Evolutionary conservation across 2,113 vertebrate genomes (phyloP).

Genomic region (Rynchops niger): DNA sequence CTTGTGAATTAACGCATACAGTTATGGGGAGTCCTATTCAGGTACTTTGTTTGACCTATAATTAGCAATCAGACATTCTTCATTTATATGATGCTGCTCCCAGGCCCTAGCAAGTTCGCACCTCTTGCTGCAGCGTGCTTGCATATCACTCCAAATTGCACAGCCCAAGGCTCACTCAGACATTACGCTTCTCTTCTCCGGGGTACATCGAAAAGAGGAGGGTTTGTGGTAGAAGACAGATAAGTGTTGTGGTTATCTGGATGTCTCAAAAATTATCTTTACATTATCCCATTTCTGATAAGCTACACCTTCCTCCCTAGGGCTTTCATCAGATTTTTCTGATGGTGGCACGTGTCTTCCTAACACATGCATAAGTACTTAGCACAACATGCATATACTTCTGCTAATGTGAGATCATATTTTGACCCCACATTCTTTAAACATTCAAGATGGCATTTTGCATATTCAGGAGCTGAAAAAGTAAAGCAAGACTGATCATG

Average conservation of each 20-base stretch:
- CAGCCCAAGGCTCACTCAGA: not conserved
- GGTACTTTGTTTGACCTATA: not conserved
- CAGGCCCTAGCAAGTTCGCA: not conserved
- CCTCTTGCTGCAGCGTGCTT: not conserved
- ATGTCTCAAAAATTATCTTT: not conserved
- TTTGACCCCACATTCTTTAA: not conserved
- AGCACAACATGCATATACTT: not conserved
- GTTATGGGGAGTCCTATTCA: not conserved
- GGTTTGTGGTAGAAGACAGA: not conserved
- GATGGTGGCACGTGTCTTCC: not conserved
- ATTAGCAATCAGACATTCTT: not conserved
- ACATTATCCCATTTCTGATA: not conserved
- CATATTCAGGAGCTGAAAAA: conserved; percentile 12
- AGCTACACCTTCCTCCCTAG: not conserved
- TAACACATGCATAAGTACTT: not conserved
- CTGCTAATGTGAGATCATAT: not conserved
- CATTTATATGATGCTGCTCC: not conserved
- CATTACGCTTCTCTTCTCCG: not conserved
- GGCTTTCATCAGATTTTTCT: not conserved
- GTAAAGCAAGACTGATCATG: conserved; percentile 1
- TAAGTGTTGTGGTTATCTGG: not conserved
- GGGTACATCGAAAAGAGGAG: not conserved
- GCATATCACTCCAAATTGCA: not conserved
- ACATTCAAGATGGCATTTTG: not conserved
- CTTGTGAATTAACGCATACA: not conserved